These are phyloP conservation scores for Autographa pulchrina DNA, from an alignment of 2,888 invertebrate species.

Conservation along the genomic window DNA sequence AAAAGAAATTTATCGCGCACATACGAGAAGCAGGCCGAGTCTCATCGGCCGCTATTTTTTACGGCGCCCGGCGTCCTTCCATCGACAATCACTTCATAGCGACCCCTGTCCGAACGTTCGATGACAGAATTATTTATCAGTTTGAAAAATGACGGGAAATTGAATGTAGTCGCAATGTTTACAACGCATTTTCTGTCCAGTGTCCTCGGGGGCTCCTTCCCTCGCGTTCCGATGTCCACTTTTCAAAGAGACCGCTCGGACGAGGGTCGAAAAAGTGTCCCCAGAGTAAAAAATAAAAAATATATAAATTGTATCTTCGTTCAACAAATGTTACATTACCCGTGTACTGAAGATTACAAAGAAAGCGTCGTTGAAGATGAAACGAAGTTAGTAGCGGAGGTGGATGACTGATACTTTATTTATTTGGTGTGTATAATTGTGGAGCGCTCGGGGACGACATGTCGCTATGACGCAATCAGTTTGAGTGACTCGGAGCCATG, in stretches of 20 bases:
- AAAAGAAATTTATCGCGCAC: conserved; percentile 89
- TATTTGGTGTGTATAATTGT: conserved; percentile 85
- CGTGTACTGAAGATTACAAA: conserved; percentile 83
- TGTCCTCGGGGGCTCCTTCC: conserved; percentile 89
- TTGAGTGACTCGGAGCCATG: conserved; percentile 83
- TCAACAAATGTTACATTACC: conserved; percentile 81
- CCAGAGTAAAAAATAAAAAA: conserved; percentile 88
- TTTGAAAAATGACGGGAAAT: conserved; percentile 90
- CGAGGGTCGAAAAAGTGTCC: conserved; percentile 90
- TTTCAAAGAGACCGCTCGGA: conserved; percentile 89
- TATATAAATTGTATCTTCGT: conserved; percentile 86
- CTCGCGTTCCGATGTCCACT: conserved; percentile 90
- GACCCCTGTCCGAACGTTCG: conserved; percentile 89
- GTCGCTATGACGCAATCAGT: conserved; percentile 85
- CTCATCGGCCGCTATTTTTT: conserved; percentile 88
- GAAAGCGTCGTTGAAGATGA: conserved; percentile 73
- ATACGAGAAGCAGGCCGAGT: conserved; percentile 75
- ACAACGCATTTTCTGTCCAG: conserved; percentile 89
- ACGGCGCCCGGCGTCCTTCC: conserved; percentile 81
- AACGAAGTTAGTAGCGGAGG: conserved; percentile 70
- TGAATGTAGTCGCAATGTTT: conserved; percentile 90
- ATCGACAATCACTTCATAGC: conserved; percentile 89
- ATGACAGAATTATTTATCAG: conserved; percentile 90
- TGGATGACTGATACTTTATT: conserved; percentile 80
- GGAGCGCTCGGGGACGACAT: conserved; percentile 79